These are phyloP conservation scores for Pseudeuparius sepicola DNA, from an alignment of 2,888 invertebrate species.

Conservation along the genomic window DNA sequence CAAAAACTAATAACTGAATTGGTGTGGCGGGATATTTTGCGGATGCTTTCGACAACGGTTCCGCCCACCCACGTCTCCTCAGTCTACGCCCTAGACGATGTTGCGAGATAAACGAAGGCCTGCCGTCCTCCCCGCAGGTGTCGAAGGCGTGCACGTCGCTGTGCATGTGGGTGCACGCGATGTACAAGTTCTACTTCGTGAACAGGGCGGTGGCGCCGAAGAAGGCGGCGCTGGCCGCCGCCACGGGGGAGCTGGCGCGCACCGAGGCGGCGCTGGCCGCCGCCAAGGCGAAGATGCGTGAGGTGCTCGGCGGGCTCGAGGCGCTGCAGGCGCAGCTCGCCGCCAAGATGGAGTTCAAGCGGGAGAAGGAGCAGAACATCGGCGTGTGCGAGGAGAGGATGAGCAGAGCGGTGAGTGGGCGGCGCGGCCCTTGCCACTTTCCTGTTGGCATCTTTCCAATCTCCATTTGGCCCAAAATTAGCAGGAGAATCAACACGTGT, in stretches of 20 bases:
- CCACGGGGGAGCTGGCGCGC: conserved; percentile 54
- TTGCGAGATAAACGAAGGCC: too few species aligned
- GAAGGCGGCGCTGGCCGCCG: conserved; percentile 67
- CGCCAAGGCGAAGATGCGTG: conserved; percentile 70
- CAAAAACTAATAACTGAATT: too few species aligned
- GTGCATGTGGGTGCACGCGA: conserved; percentile 86
- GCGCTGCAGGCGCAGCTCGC: conserved; percentile 59
- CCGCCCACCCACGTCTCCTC: too few species aligned
- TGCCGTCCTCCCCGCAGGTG: too few species aligned
- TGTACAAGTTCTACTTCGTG: conserved; percentile 87
- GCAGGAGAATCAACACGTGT: too few species aligned
- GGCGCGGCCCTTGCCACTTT: too few species aligned
- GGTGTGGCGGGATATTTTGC: too few species aligned
- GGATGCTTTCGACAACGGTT: too few species aligned
- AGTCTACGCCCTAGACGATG: too few species aligned
- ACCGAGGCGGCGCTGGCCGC: conserved; percentile 57
- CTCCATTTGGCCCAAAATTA: too few species aligned
- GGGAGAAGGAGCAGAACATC: conserved; percentile 63
- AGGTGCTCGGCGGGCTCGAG: conserved; percentile 67
- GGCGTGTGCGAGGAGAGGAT: conserved; percentile 67
- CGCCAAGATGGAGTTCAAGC: conserved; percentile 61
- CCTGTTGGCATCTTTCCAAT: too few species aligned
- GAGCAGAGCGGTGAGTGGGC: conserved; percentile 67
- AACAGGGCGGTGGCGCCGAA: conserved; percentile 79
- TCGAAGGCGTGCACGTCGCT: conserved; percentile 73